Conservation (phyloP, 2,797 vertebrate species). For the Okamejei kenojei region DNA sequence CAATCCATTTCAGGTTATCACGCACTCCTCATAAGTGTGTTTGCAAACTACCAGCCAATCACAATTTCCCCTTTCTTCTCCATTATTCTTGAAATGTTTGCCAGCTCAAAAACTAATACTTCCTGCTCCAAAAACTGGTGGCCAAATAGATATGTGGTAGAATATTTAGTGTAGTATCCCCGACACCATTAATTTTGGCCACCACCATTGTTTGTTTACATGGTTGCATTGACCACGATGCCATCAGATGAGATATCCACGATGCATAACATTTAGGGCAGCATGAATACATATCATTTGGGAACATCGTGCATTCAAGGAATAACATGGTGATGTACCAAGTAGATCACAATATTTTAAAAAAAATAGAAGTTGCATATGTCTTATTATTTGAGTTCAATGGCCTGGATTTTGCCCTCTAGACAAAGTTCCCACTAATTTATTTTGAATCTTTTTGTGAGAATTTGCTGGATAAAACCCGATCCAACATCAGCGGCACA, state of each 20-base stretch:
- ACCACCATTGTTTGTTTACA: too few species aligned
- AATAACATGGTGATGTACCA: neutral
- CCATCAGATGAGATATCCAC: neutral
- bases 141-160: neutral
- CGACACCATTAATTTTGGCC: neutral
- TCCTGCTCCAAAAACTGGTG: neutral
- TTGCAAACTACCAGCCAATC: neutral
- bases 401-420: too few species aligned
- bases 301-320: neutral
- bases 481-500: too few species aligned
- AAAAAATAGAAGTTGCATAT: neutral
- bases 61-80: neutral
- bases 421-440: too few species aligned
- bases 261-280: neutral
- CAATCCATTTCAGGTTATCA: neutral
- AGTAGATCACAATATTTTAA: neutral
- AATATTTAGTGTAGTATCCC: neutral
- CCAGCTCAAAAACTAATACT: neutral
- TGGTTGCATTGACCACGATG: neutral
- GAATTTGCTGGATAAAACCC: too few species aligned
- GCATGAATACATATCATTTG: too few species aligned
- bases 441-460: too few species aligned
- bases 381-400: neutral
- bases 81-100: neutral
- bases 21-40: neutral